Evolutionary conservation across 1,140 invertebrate genomes (phyloP).

Genomic region (Cataglyphis hispanica): DNA sequence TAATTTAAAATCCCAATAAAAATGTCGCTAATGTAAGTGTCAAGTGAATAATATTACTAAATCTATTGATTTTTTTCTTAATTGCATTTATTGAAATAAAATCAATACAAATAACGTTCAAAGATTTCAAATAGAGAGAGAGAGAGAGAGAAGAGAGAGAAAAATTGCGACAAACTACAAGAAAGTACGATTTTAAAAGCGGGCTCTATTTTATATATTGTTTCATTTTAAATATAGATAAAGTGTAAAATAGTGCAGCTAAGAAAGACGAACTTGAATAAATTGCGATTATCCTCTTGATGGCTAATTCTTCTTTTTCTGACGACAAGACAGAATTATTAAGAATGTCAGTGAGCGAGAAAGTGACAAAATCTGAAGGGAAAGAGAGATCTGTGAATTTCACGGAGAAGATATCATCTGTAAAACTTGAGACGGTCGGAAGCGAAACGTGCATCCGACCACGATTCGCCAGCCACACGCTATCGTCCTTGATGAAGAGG

Average conservation of each 20-base stretch:
- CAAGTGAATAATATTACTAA: too few relatives aligned
- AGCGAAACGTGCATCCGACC: neutral
- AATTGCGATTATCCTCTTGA: neutral
- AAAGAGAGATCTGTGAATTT: neutral
- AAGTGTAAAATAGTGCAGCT: neutral
- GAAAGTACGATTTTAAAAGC: neutral
- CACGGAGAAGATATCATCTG: too few relatives aligned
- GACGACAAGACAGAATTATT: neutral
- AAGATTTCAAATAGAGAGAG: neutral
- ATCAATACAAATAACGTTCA: neutral
- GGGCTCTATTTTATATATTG: too few relatives aligned
- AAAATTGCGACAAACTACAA: neutral
- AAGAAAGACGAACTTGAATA: neutral
- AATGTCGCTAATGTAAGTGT: neutral
- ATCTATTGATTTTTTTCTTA: neutral
- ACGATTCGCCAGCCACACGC: slow-evolving; percentile 4
- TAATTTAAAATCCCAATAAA: neutral
- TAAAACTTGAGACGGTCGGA: neutral
- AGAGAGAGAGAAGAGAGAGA: neutral
- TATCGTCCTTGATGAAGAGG: slow-evolving; percentile 25
- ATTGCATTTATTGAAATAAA: neutral
- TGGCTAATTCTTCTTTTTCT: neutral
- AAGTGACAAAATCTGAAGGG: neutral
- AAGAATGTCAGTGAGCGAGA: neutral
- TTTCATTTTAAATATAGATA: neutral